These are phyloP conservation scores for Enteromius thamalakanensis DNA, from an alignment of 2,797 vertebrate species.

Conservation along the genomic window DNA sequence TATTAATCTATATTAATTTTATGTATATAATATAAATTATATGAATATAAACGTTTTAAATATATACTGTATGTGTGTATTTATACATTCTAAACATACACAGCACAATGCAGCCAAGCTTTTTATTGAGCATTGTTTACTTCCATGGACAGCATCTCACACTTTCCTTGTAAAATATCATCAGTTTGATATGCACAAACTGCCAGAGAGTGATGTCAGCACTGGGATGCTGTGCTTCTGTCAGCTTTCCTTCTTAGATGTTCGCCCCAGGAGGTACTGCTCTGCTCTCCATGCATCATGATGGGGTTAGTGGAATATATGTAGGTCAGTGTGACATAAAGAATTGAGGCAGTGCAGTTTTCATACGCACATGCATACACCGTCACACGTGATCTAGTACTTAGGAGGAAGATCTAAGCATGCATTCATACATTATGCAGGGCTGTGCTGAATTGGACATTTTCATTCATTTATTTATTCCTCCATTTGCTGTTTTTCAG, in stretches of 20 bases:
- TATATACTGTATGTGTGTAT: background rate
- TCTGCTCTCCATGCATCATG: slow-evolving; percentile 25
- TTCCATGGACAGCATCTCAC: background rate
- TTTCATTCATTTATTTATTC: slow-evolving; percentile 36
- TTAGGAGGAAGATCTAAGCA: slow-evolving; percentile 40
- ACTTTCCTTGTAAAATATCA: background rate
- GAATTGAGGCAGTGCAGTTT: slow-evolving; percentile 51
- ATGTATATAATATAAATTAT: background rate
- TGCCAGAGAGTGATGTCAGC: background rate
- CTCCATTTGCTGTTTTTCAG: slow-evolving; percentile 13
- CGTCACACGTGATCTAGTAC: slow-evolving; percentile 19
- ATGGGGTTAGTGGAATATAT: slow-evolving; percentile 56
- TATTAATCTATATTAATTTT: no score
- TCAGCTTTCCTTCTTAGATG: slow-evolving; percentile 25
- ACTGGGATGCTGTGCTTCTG: slow-evolving; percentile 23
- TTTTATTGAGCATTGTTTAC: background rate
- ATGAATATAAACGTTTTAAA: background rate
- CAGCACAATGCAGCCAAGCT: background rate
- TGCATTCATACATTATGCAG: slow-evolving; percentile 40
- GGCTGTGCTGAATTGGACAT: slow-evolving; percentile 19
- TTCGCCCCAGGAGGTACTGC: slow-evolving; percentile 24
- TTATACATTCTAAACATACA: background rate
- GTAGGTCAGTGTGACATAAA: slow-evolving; percentile 65
- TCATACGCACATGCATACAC: slow-evolving; percentile 48
- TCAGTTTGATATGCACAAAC: background rate